Conservation (phyloP, 2,888 invertebrate species). For the Stenodera caucasica region DNA sequence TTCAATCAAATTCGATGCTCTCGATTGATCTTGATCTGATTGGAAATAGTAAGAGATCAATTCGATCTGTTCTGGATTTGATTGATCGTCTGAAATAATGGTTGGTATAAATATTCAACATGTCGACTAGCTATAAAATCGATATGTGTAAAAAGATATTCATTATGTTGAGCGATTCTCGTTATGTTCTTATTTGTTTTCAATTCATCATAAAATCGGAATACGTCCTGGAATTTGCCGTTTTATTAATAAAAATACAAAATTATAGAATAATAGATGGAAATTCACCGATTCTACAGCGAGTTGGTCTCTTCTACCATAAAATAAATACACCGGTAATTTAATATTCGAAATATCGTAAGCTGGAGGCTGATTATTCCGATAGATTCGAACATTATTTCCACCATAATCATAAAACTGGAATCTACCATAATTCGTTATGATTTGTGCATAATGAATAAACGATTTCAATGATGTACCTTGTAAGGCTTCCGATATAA, state of each 20-base stretch:
- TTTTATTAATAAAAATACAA: background rate
- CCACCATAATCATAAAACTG: slow-evolving; percentile 4
- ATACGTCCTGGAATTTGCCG: background rate
- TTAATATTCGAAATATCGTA: background rate
- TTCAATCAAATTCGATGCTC: too few relatives aligned
- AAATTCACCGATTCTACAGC: background rate
- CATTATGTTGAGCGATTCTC: background rate
- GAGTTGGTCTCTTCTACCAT: slow-evolving; percentile 4
- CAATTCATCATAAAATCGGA: background rate
- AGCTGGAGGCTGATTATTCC: background rate
- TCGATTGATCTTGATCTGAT: too few relatives aligned
- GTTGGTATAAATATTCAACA: background rate
- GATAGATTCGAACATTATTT: background rate
- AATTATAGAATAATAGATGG: background rate
- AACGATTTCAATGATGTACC: background rate
- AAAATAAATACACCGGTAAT: slow-evolving; percentile 4
- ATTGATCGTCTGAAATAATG: background rate
- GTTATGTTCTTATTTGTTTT: background rate
- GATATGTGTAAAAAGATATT: background rate
- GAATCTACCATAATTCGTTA: slow-evolving; percentile 2
- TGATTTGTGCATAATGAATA: slow-evolving; percentile 3
- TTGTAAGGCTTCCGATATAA: background rate
- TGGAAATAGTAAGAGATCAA: too few relatives aligned
- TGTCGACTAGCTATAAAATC: background rate
- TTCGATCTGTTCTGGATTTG: background rate